These are phyloP conservation scores for Plumapathes pennacea DNA, from an alignment of 92 coral and sea anemone genomes.

Conservation along the genomic window DNA sequence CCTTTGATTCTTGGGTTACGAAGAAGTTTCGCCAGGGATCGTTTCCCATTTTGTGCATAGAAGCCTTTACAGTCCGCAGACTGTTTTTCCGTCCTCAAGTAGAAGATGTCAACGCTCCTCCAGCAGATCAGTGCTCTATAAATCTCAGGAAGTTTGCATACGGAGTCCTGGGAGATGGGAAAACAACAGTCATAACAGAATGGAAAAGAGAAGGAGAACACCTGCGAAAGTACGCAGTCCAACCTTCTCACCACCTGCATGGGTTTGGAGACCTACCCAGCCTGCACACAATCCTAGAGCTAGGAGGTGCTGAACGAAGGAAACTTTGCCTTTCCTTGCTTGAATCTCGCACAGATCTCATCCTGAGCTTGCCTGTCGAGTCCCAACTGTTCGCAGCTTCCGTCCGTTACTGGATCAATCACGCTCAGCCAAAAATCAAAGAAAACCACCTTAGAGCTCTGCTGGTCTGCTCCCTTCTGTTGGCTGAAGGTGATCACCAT, in stretches of 20 bases:
- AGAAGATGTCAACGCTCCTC: slow-evolving; percentile 52
- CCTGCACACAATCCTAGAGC: slow-evolving; percentile 15
- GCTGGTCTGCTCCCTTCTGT: slow-evolving; percentile 6
- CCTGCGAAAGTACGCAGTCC: neutral
- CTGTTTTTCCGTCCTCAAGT: slow-evolving; percentile 52
- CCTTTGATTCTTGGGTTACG: slow-evolving; percentile 56
- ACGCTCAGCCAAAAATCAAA: slow-evolving; percentile 29
- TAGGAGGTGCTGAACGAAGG: slow-evolving; percentile 2
- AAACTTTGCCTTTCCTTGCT: slow-evolving; percentile 6
- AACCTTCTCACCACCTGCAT: slow-evolving; percentile 1
- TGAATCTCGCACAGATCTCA: neutral
- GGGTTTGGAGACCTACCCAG: slow-evolving; percentile 14
- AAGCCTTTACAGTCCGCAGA: slow-evolving; percentile 43
- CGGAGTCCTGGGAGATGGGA: slow-evolving; percentile 28
- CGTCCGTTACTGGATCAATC: slow-evolving; percentile 38
- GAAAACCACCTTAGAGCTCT: slow-evolving; percentile 24
- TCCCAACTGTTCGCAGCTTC: slow-evolving; percentile 27
- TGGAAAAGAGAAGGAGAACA: slow-evolving; percentile 38
- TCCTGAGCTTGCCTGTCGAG: slow-evolving; percentile 1
- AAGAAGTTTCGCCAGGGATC: slow-evolving; percentile 55
- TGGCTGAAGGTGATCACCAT: too few species aligned
- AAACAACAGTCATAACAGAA: slow-evolving; percentile 10
- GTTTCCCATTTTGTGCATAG: slow-evolving; percentile 48
- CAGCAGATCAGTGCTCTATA: slow-evolving; percentile 56
- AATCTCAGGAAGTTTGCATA: slow-evolving; percentile 56